Evolutionary conservation across 2,113 vertebrate genomes (phyloP).

Genomic region (Ptilonorhynchus violaceus): DNA sequence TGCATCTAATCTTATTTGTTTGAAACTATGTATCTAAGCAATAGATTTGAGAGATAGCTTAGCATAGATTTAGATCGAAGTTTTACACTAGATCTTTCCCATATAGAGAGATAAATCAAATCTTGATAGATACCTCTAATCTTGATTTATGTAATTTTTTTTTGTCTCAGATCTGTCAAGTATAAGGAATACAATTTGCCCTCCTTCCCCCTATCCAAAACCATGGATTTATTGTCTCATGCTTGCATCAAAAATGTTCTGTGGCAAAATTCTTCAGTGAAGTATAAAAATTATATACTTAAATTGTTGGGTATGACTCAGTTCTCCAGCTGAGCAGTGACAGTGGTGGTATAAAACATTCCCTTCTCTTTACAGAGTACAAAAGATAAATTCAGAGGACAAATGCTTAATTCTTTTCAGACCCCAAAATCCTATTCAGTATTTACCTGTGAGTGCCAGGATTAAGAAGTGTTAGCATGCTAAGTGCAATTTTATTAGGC

Average conservation of each 20-base stretch:
- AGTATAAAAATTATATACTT: background rate
- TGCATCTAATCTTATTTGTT: background rate
- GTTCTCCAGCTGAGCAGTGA: background rate
- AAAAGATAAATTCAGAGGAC: background rate
- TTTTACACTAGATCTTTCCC: background rate
- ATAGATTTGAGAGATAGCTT: background rate
- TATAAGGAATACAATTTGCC: background rate
- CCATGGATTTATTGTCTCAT: background rate
- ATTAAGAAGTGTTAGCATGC: background rate
- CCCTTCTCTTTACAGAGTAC: background rate
- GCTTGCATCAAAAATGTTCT: background rate
- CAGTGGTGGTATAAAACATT: background rate
- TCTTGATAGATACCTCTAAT: background rate
- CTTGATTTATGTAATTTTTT: background rate
- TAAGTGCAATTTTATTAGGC: slow-evolving; percentile 33
- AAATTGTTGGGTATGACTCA: background rate
- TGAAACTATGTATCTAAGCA: background rate
- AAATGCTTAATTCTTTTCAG: background rate
- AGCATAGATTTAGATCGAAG: background rate
- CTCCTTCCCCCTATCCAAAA: background rate
- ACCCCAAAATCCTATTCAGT: background rate
- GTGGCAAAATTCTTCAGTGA: background rate
- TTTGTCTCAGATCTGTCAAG: background rate
- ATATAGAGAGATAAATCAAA: background rate
- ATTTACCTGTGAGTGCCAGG: background rate